A percentile compares a stretch with the other conserved stretches of the same genome.
These are phyloP conservation scores for Disparrhopalites patrizii DNA, from an alignment of 2,888 invertebrate species.

Conservation along the genomic window DNA sequence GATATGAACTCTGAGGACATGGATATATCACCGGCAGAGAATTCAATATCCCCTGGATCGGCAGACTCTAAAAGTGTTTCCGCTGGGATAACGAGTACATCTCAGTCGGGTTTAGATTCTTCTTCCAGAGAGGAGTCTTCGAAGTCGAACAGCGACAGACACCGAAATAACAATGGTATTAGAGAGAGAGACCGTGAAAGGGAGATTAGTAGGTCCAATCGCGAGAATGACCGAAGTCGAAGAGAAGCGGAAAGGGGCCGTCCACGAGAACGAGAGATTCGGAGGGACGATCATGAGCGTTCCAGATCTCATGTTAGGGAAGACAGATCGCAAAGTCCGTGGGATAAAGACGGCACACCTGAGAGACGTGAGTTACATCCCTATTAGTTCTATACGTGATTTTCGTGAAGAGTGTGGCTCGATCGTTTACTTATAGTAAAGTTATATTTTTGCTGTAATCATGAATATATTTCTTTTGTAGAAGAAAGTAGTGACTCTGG, in stretches of 20 bases:
- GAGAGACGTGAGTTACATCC: conserved; percentile 43
- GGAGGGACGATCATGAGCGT: conserved; percentile 25
- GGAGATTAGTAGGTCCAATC: conserved; percentile 21
- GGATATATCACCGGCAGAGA: conserved; percentile 75
- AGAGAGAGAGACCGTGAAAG: conserved; percentile 31
- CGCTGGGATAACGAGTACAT: conserved; percentile 30
- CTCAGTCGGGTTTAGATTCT: conserved; percentile 3
- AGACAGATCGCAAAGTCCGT: conserved; percentile 46
- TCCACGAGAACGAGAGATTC: conserved; percentile 31
- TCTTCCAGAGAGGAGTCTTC: neutral
- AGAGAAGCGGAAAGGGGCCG: conserved; percentile 35
- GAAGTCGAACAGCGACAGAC: conserved; percentile 16
- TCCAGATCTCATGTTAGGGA: conserved; percentile 41
- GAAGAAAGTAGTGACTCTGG: conserved; percentile 39
- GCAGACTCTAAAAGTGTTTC: conserved; percentile 37
- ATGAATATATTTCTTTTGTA: conserved; percentile 17
- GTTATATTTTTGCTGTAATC: neutral
- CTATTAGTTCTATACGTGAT: neutral
- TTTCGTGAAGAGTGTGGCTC: conserved; percentile 3
- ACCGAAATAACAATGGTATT: conserved; percentile 35
- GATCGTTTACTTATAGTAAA: neutral
- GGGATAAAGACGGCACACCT: conserved; percentile 46
- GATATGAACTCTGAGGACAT: conserved; percentile 66
- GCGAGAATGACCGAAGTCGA: conserved; percentile 31
- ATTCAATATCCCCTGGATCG: conserved; percentile 35